Conservation (phyloP, 2,888 invertebrate species). For the Leptopterna dolabrata region DNA sequence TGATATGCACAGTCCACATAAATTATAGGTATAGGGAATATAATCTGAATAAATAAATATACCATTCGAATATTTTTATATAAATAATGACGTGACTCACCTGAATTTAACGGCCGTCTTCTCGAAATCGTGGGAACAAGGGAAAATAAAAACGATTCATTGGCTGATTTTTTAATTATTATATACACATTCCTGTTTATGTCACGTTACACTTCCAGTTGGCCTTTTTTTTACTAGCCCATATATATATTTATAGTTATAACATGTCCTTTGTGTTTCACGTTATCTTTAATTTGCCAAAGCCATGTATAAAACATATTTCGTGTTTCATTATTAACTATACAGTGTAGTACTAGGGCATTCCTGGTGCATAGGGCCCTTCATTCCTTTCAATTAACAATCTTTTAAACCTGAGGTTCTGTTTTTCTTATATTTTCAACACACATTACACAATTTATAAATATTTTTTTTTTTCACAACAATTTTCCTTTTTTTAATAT, state of each 20-base stretch:
- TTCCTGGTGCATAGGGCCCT: constrained; percentile 37
- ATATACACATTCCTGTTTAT: constrained; percentile 59
- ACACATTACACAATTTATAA: constrained; percentile 55
- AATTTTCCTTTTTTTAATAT: constrained; percentile 35
- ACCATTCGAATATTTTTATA: too few species aligned
- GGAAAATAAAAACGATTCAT: not conserved
- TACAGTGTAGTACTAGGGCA: constrained; percentile 54
- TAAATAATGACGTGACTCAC: too few species aligned
- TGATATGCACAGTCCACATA: too few species aligned
- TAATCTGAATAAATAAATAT: too few species aligned
- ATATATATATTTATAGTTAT: constrained; percentile 56
- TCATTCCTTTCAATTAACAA: constrained; percentile 40
- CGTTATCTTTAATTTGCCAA: constrained; percentile 58
- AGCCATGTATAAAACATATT: constrained; percentile 61
- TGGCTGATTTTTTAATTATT: constrained; percentile 56
- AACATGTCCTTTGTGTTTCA: constrained; percentile 53
- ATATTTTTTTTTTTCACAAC: constrained; percentile 45
- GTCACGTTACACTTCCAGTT: constrained; percentile 58
- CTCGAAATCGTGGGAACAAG: not conserved
- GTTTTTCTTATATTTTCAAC: constrained; percentile 42
- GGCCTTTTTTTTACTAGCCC: constrained; percentile 55
- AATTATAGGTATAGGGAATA: too few species aligned
- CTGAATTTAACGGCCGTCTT: too few species aligned
- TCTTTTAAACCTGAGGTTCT: constrained; percentile 47
- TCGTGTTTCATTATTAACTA: constrained; percentile 57